Evolutionary conservation across 2,113 vertebrate genomes (phyloP), one percentile per base, ranked within the genome.

Genomic region (Anser cygnoides): DNA sequence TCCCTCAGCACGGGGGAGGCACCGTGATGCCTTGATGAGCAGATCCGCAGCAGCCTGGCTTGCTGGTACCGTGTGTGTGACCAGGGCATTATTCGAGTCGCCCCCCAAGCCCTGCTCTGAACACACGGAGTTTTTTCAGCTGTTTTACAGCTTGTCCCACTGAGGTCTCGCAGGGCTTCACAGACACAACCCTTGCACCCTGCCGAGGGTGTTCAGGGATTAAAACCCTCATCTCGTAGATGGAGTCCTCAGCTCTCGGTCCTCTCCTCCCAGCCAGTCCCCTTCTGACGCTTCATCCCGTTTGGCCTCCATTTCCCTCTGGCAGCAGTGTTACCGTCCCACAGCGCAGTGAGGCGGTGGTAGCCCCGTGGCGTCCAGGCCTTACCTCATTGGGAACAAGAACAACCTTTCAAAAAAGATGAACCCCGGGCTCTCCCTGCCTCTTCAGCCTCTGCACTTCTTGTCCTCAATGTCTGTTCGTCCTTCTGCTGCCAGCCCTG

Each of bases 21-120:
- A 94, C 83, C 93, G 50, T 71, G 92, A 44, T 0, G 49, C 79
- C 85, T 85, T 94, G 87, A 94, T 61, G 90, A 93, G 90, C 82
- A 62, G 54, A 73, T 25, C 18, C 13, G 68, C 33, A 0, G 26
- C 1, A 3, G 1, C 71, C 66, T 61, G 62, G 75, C 79, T 82
- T 70, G 19, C 67, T 72, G 4, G 25, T 78, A 6, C 66, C 76
- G 1, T 0, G 17, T 46, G 50, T 70, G 55, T 80, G 50, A 77
- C 75, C 6, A 0, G 13, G 59, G 63, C 43, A 18, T 44, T 44
- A 44, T 77, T 88, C 67, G 50, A 83, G 75, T 46, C 54, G 25
- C 54, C 81, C 65, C 88, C 74, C 35, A 29, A 63, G 61, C 10
- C 77, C 76, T 67, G 61, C 66, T 89, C 77, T 44, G 65, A 92